phyloP scores from a whole-genome alignment of 2,797 vertebrate genomes.

The Pachyuromys duprasi region DNA sequence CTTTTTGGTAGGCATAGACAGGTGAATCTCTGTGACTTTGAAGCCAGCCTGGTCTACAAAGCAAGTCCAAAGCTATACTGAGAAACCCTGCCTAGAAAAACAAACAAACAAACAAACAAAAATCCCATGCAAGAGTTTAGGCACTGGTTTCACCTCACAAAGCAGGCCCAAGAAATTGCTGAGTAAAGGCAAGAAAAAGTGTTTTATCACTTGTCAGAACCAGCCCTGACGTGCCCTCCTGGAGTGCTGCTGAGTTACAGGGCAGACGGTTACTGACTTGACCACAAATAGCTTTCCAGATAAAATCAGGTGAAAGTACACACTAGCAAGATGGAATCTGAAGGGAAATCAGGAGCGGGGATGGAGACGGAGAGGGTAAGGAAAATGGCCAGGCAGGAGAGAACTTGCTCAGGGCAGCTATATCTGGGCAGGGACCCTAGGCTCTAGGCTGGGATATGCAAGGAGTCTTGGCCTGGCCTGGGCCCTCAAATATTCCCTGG shows the following conservation, averaged over 20 bases:
- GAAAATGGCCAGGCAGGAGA: slow-evolving; percentile 13
- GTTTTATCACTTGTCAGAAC: slow-evolving; percentile 6
- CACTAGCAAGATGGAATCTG: slow-evolving; percentile 50
- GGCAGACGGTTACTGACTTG: slow-evolving; percentile 21
- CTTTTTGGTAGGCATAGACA: no score
- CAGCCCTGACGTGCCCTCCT: slow-evolving; percentile 43
- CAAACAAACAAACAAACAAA: no score
- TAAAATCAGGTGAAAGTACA: slow-evolving; percentile 60
- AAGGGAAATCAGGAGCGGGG: background rate
- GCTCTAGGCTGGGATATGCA: background rate
- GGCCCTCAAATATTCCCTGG: background rate
- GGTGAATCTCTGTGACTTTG: no score
- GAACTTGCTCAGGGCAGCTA: background rate
- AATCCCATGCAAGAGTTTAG: background rate
- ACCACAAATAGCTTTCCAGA: slow-evolving; percentile 68
- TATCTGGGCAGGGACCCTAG: background rate
- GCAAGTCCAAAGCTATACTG: no score
- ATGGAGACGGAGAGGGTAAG: background rate
- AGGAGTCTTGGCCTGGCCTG: background rate
- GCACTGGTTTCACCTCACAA: slow-evolving; percentile 27
- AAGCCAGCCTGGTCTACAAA: no score
- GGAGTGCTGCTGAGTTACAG: background rate
- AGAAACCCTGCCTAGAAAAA: no score
- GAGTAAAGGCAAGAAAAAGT: slow-evolving; percentile 56
- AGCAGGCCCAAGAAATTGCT: slow-evolving; percentile 42